Percentiles rank a stretch among this genome's conserved stretches.
These are phyloP conservation scores for Gymnothorax reevesii DNA, from an alignment of 2,797 vertebrate species.

Conservation along the genomic window DNA sequence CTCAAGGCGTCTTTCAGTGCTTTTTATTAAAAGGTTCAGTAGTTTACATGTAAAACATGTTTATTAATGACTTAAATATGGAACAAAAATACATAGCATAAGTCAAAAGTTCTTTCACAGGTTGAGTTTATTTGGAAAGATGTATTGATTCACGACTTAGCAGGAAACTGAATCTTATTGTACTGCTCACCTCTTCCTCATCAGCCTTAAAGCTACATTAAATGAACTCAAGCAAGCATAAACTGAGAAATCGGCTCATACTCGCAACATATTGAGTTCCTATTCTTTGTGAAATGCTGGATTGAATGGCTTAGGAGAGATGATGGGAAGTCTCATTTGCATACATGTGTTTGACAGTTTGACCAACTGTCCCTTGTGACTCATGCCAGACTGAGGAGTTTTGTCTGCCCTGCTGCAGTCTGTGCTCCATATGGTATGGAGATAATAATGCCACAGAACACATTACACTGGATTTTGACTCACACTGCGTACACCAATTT, in stretches of 20 bases:
- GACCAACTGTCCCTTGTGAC: not conserved
- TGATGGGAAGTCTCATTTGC: slow-evolving; percentile 1
- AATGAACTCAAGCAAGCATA: slow-evolving; percentile 56
- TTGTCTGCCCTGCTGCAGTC: not conserved
- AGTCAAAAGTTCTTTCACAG: slow-evolving; percentile 40
- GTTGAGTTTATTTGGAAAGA: slow-evolving; percentile 51
- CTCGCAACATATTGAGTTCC: not conserved
- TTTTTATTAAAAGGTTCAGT: slow-evolving; percentile 68
- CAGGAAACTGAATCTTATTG: slow-evolving; percentile 59
- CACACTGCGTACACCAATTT: not conserved
- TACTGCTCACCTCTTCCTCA: slow-evolving; percentile 51
- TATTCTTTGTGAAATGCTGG: not conserved
- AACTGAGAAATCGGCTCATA: not conserved
- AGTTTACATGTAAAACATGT: slow-evolving; percentile 63
- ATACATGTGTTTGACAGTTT: not conserved
- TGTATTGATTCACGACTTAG: slow-evolving; percentile 60
- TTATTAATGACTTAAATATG: slow-evolving; percentile 57
- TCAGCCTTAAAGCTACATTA: slow-evolving; percentile 49
- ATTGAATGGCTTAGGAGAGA: slow-evolving; percentile 2
- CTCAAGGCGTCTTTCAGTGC: slow-evolving; percentile 62
- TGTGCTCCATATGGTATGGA: not conserved
- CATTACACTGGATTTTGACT: not conserved
- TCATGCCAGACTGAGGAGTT: not conserved
- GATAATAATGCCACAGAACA: not conserved
- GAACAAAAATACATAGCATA: slow-evolving; percentile 43